phyloP scores from a whole-genome alignment of 1,140 invertebrate genomes.

The Drosophila murphyi region DNA sequence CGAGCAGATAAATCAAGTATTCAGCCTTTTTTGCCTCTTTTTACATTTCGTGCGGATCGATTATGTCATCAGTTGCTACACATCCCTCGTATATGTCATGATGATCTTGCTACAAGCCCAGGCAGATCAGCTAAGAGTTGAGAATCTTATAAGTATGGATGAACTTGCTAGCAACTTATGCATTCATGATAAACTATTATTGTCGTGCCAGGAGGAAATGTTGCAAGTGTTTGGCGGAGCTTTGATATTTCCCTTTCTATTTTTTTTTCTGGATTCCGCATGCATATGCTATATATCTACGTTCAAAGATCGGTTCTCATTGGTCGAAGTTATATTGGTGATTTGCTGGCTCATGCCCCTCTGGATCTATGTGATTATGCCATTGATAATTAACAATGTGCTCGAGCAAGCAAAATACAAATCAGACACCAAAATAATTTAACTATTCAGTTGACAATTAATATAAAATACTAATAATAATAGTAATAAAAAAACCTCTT shows the following conservation, averaged over 20 bases:
- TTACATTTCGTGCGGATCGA: constrained; percentile 28
- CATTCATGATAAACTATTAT: constrained; percentile 21
- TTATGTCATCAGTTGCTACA: constrained; percentile 17
- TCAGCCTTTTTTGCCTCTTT: not conserved
- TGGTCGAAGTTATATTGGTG: not conserved
- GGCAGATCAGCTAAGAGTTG: not conserved
- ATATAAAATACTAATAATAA: no score
- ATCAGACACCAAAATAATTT: no score
- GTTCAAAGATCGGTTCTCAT: constrained; percentile 11
- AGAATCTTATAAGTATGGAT: not conserved
- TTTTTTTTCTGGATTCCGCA: constrained; percentile 34
- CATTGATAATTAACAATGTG: constrained; percentile 45
- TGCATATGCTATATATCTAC: constrained; percentile 42
- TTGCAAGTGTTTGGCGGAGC: constrained; percentile 44
- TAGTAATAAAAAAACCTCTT: no score
- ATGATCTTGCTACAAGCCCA: constrained; percentile 6
- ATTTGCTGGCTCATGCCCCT: constrained; percentile 45
- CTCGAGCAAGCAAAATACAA: constrained; percentile 17
- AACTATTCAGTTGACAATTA: no score
- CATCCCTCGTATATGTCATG: constrained; percentile 1
- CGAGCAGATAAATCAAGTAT: not conserved
- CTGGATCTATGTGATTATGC: constrained; percentile 47
- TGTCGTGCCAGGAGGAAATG: constrained; percentile 44
- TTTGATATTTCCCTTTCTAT: constrained; percentile 47
- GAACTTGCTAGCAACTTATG: constrained; percentile 2